Conservation (phyloP, 2,113 vertebrate species). For the Lasiurus cinereus region DNA sequence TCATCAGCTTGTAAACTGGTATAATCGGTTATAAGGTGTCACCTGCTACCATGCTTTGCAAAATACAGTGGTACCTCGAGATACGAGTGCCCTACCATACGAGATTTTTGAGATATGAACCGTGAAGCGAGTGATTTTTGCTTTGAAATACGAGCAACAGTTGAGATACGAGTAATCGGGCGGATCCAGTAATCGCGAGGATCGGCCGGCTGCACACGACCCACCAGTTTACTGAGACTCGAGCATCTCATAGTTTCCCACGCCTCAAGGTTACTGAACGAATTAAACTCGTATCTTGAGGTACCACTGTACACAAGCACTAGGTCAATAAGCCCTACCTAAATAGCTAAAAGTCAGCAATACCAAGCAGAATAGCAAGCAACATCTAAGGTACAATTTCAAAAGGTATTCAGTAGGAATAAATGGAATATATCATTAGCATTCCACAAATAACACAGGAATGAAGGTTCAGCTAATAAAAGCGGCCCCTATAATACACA, state of each 20-base stretch:
- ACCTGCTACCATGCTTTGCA: not conserved
- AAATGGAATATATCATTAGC: not conserved
- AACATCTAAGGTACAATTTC: not conserved
- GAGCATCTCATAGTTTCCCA: too few relatives aligned
- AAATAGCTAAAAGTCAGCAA: not conserved
- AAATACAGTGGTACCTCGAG: too few relatives aligned
- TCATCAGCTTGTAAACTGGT: not conserved
- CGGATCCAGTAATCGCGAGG: too few relatives aligned
- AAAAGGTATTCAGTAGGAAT: constrained; percentile 3
- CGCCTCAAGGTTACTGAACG: too few relatives aligned
- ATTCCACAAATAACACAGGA: not conserved
- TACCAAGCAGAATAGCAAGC: not conserved
- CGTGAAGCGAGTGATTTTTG: too few relatives aligned
- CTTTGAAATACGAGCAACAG: too few relatives aligned
- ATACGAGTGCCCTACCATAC: too few relatives aligned
- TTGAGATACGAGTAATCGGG: too few relatives aligned
- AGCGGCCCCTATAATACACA: not conserved
- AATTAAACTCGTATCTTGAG: too few relatives aligned
- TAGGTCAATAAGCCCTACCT: not conserved
- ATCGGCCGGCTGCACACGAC: too few relatives aligned
- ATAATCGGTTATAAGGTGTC: not conserved
- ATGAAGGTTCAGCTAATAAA: not conserved
- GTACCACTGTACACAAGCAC: not conserved
- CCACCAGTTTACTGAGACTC: too few relatives aligned
- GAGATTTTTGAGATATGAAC: too few relatives aligned